Evolutionary conservation across 2,888 invertebrate species (phyloP).

Genomic region (Conops quadrifasciatus): DNA sequence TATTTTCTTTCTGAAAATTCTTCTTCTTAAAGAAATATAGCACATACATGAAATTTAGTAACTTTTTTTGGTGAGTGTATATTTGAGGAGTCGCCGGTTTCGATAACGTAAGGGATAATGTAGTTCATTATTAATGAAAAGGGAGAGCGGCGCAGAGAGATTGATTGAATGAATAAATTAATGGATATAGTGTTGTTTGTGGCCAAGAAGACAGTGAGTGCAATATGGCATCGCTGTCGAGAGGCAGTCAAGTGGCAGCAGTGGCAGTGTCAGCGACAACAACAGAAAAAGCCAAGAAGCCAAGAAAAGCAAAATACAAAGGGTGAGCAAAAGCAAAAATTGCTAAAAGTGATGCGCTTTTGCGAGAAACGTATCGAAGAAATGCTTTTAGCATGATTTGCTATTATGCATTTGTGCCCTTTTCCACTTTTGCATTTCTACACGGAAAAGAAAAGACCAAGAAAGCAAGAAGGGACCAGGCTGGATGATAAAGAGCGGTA

Average conservation of each 20-base stretch:
- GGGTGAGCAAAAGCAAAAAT: conserved; percentile 24
- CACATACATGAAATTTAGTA: too few species aligned
- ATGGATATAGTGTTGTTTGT: background rate
- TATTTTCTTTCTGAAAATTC: too few species aligned
- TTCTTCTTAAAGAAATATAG: too few species aligned
- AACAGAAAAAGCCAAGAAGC: too few species aligned
- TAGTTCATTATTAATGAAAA: too few species aligned
- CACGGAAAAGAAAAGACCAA: background rate
- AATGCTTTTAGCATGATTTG: conserved; percentile 40
- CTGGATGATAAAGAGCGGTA: conserved; percentile 3
- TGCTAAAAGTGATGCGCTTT: conserved; percentile 16
- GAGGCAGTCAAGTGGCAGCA: too few species aligned
- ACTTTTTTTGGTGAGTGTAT: too few species aligned
- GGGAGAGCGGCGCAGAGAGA: too few species aligned
- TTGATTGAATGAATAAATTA: conserved; percentile 19
- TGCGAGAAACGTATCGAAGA: conserved; percentile 35
- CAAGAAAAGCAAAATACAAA: too few species aligned
- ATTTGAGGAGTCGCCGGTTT: too few species aligned
- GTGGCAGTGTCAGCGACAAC: too few species aligned
- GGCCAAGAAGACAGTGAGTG: conserved; percentile 22
- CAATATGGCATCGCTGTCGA: conserved; percentile 17
- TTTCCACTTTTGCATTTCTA: conserved; percentile 11
- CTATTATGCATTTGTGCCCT: conserved; percentile 24
- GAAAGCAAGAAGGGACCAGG: background rate
- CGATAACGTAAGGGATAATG: too few species aligned